phyloP scores from a whole-genome alignment of 2,888 invertebrate species.

The Diogma glabrata region DNA sequence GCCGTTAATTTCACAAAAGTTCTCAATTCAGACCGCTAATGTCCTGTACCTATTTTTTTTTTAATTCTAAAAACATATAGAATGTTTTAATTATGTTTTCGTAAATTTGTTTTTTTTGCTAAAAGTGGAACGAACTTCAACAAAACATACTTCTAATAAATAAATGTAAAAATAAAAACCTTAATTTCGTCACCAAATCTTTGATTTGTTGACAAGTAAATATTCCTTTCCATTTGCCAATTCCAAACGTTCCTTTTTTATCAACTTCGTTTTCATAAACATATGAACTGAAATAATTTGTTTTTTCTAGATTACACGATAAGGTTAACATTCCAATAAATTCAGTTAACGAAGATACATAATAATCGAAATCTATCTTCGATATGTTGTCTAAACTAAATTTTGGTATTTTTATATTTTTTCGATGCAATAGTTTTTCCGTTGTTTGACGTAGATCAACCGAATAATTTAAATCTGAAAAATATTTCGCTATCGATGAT shows the following conservation, averaged over 20 bases:
- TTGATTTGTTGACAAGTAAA: slow-evolving; percentile 35
- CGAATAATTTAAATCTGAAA: slow-evolving; percentile 35
- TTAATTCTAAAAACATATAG: too few species aligned
- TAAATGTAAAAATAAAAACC: slow-evolving; percentile 19
- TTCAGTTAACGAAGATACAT: slow-evolving; percentile 38
- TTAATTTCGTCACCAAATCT: slow-evolving; percentile 30
- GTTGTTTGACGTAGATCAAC: slow-evolving; percentile 37
- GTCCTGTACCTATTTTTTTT: too few species aligned
- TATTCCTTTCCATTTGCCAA: slow-evolving; percentile 38
- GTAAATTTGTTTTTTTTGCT: too few species aligned
- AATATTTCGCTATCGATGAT: slow-evolving; percentile 48
- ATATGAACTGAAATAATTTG: slow-evolving; percentile 29
- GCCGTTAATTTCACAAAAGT: too few species aligned
- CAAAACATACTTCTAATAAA: slow-evolving; percentile 15
- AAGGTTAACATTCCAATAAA: slow-evolving; percentile 44
- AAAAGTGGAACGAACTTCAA: too few species aligned
- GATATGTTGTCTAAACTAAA: slow-evolving; percentile 21
- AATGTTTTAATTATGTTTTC: too few species aligned
- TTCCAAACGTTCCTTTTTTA: background rate
- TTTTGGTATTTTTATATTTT: slow-evolving; percentile 36
- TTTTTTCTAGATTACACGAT: slow-evolving; percentile 32
- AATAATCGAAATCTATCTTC: slow-evolving; percentile 24
- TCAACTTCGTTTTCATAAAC: background rate
- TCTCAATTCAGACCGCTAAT: too few species aligned
- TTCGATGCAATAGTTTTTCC: slow-evolving; percentile 27